phyloP scores from a whole-genome alignment of 1,140 invertebrate species.

The Pararge aegeria region DNA sequence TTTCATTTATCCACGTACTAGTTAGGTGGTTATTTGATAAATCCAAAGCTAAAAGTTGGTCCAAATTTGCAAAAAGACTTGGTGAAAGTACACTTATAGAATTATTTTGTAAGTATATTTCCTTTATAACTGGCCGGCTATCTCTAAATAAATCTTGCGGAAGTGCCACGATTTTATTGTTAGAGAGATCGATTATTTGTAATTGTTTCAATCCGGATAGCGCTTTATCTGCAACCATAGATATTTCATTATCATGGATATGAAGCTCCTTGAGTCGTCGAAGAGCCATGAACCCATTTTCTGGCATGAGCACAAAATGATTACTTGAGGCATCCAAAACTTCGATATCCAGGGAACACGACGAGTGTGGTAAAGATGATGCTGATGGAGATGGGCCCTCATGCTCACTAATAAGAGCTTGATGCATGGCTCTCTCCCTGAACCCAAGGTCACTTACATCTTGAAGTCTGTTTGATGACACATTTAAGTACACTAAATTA shows the following conservation, averaged over 20 bases:
- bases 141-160: constrained; percentile 92
- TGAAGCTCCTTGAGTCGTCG: constrained; percentile 87
- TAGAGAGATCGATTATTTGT: constrained; percentile 90
- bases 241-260: constrained; percentile 91
- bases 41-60: constrained; percentile 91
- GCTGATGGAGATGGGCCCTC: constrained; percentile 65
- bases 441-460: constrained; percentile 91
- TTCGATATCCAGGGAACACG: constrained; percentile 89
- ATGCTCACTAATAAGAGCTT: constrained; percentile 83
- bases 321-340: constrained; percentile 91
- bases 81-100: constrained; percentile 90
- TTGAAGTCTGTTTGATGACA: constrained; percentile 91
- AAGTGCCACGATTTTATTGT: constrained; percentile 92
- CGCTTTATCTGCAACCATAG: constrained; percentile 90
- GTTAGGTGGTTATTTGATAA: constrained; percentile 93
- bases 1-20: constrained; percentile 89
- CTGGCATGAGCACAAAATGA: constrained; percentile 89
- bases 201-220: constrained; percentile 88
- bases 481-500: constrained; percentile 88
- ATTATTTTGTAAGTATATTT: constrained; percentile 94
- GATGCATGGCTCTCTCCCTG: constrained; percentile 81
- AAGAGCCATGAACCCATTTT: constrained; percentile 88
- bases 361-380: constrained; percentile 65
- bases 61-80: constrained; percentile 90
- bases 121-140: constrained; percentile 87